Conservation (phyloP, 2,888 invertebrate genomes). For the Plusia festucae region DNA sequence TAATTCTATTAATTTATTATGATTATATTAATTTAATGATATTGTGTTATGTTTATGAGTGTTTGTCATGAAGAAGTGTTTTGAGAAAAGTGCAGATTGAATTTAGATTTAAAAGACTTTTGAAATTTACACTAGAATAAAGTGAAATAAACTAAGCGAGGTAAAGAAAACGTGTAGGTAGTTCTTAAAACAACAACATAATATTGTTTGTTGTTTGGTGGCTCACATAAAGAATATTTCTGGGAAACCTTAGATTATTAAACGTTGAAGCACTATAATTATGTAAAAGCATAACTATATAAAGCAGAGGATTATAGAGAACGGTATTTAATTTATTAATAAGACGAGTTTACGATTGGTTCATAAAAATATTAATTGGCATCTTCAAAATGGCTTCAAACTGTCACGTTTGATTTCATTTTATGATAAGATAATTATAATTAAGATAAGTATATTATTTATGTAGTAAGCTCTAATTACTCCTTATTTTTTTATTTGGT, state of each 20-base stretch:
- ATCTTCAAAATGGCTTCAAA: neutral
- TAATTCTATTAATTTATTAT: conserved; percentile 19
- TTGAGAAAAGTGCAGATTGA: conserved; percentile 45
- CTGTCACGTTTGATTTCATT: neutral
- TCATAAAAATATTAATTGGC: neutral
- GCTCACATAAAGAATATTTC: neutral
- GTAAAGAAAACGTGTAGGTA: neutral
- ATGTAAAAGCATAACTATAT: neutral
- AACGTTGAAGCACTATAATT: neutral
- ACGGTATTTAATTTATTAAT: neutral
- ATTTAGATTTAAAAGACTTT: conserved; percentile 6
- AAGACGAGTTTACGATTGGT: neutral
- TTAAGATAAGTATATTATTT: too few species aligned
- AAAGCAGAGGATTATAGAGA: neutral
- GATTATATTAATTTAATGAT: conserved; percentile 40
- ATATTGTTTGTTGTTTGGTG: neutral
- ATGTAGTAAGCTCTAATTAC: too few species aligned
- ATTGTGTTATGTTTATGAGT: conserved; percentile 46
- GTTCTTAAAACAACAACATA: neutral
- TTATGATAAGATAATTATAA: too few species aligned
- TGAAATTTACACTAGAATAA: neutral
- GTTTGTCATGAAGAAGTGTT: conserved; percentile 47
- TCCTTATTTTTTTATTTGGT: too few species aligned
- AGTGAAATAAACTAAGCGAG: conserved; percentile 3
- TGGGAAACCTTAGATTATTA: neutral